Evolutionary conservation across 2,113 vertebrate genomes (phyloP).

Genomic region (Limanda limanda): DNA sequence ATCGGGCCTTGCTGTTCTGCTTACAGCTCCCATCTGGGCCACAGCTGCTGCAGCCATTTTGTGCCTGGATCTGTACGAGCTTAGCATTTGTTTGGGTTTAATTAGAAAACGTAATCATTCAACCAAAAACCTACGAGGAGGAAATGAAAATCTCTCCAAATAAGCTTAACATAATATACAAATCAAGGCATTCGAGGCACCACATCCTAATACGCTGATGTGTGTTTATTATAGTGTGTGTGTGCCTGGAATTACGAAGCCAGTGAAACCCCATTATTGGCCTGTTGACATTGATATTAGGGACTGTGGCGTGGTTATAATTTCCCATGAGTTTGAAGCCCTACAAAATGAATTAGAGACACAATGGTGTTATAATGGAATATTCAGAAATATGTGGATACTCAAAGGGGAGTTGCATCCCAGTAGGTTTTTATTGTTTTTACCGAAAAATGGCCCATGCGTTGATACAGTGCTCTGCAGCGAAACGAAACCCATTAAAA

Average conservation of each 20-base stretch:
- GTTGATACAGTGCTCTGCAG: slow-evolving; percentile 10
- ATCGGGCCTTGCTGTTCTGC: slow-evolving; percentile 32
- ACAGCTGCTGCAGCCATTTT: slow-evolving; percentile 35
- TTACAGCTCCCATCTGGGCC: slow-evolving; percentile 44
- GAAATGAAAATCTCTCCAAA: slow-evolving; percentile 14
- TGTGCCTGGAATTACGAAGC: not conserved
- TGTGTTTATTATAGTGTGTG: not conserved
- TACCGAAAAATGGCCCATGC: slow-evolving; percentile 2
- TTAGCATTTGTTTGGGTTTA: slow-evolving; percentile 46
- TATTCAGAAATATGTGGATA: slow-evolving; percentile 47
- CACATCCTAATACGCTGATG: not conserved
- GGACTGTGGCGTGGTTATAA: slow-evolving; percentile 8
- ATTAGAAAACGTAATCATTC: slow-evolving; percentile 45
- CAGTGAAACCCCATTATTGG: slow-evolving; percentile 31
- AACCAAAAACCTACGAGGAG: slow-evolving; percentile 23
- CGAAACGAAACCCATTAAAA: slow-evolving; percentile 42
- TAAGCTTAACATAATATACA: slow-evolving; percentile 4
- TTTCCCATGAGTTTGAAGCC: slow-evolving; percentile 29
- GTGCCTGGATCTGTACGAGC: not conserved
- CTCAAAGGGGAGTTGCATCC: not conserved
- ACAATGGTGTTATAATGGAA: not conserved
- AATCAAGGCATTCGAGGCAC: not conserved
- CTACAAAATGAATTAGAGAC: slow-evolving; percentile 2
- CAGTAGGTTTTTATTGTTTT: slow-evolving; percentile 22
- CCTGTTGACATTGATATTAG: slow-evolving; percentile 43